Conservation (phyloP, 1,140 invertebrate genomes). For the Phymastichus coffea region DNA sequence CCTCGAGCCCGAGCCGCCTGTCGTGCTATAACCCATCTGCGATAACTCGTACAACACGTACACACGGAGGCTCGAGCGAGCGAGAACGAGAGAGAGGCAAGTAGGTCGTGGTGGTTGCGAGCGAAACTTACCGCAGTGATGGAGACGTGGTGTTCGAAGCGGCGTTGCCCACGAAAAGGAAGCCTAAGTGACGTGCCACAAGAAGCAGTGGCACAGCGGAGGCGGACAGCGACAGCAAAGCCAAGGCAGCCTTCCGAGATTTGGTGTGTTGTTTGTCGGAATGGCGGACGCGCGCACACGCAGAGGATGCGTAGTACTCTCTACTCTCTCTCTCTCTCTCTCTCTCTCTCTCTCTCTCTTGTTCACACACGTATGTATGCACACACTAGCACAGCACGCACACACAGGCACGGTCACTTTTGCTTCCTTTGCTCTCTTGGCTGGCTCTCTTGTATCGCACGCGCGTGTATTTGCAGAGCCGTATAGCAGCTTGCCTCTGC, state of each 20-base stretch:
- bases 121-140: no score
- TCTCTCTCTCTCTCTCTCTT: not conserved
- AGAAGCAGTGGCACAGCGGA: not conserved
- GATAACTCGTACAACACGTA: no score
- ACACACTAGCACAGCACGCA: not conserved
- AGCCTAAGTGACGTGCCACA: not conserved
- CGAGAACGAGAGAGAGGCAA: not conserved
- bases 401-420: conserved; percentile 8
- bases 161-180: no score
- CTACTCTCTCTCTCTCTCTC: no score
- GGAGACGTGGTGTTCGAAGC: conserved; percentile 1
- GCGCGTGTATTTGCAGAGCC: no score
- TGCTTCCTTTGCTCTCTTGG: no score
- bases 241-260: conserved; percentile 9
- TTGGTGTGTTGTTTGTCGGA: conserved; percentile 28
- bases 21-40: not conserved
- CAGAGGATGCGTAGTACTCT: no score
- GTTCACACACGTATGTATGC: conserved; percentile 30
- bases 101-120: no score
- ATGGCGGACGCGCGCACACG: conserved; percentile 27
- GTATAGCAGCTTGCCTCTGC: no score
- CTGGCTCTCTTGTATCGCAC: no score
- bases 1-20: no score
- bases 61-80: conserved; percentile 3
- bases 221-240: not conserved